Evolutionary conservation across 23 tunicate species (phyloP).

Genomic region (Styela clava): DNA sequence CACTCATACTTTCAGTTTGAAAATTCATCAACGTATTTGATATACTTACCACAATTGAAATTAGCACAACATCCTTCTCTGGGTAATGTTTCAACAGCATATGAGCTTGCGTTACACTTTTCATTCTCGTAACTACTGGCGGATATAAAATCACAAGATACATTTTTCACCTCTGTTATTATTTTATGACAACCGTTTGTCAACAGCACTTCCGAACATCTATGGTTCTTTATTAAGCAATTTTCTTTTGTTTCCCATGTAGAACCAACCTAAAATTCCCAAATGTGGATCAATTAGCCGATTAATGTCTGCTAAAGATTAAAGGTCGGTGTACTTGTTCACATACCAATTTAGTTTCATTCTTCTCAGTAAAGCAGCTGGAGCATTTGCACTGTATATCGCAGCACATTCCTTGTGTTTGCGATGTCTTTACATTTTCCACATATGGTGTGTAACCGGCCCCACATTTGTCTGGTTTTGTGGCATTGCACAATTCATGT

Average conservation of each 20-base stretch:
- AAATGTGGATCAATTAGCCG: no score
- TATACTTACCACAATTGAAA: not conserved
- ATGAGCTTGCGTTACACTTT: not conserved
- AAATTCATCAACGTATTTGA: not conserved
- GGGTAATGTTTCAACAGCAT: not conserved
- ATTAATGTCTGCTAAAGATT: no score
- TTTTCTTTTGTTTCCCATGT: not conserved
- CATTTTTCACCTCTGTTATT: not conserved
- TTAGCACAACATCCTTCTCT: not conserved
- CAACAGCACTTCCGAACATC: not conserved
- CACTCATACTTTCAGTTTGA: no score
- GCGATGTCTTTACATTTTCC: not conserved
- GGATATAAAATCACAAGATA: not conserved
- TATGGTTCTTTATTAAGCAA: not conserved
- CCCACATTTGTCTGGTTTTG: not conserved
- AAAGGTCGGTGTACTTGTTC: no score
- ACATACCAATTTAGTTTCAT: not conserved
- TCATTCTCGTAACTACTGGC: not conserved
- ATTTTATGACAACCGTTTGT: not conserved
- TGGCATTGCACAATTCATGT: not conserved
- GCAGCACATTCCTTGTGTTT: not conserved
- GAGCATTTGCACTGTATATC: not conserved
- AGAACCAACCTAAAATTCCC: no score
- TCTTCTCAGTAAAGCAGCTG: not conserved
- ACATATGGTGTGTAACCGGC: not conserved